Evolutionary conservation across 2,797 vertebrate species (phyloP).

Genomic region (Ptychobarbus kaznakovi): DNA sequence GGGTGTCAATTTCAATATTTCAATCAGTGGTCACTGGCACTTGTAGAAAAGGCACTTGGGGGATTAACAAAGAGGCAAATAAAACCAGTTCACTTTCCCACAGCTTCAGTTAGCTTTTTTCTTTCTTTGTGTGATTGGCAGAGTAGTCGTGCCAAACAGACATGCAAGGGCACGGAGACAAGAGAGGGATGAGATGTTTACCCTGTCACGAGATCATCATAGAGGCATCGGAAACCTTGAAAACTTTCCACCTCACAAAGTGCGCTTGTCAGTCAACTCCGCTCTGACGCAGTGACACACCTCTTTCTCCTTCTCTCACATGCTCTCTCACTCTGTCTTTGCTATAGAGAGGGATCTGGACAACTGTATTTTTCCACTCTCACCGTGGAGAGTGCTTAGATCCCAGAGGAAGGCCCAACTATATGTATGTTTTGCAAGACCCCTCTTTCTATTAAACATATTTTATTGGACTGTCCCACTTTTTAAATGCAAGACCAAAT

Average conservation of each 20-base stretch:
- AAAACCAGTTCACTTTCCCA: constrained; percentile 1
- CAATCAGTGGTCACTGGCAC: constrained; percentile 1
- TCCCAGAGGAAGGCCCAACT: not conserved
- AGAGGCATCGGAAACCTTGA: constrained; percentile 33
- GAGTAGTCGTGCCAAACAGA: not conserved
- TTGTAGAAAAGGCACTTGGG: not conserved
- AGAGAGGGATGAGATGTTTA: not conserved
- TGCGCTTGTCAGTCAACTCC: constrained; percentile 29
- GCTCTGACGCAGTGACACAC: constrained; percentile 50
- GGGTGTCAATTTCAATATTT: not conserved
- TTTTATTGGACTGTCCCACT: not conserved
- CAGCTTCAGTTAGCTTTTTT: not conserved
- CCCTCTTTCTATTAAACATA: not conserved
- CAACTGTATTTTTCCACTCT: constrained; percentile 73
- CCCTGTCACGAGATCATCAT: constrained; percentile 29
- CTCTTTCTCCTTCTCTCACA: constrained; percentile 49
- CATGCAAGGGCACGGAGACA: not conserved
- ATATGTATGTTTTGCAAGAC: not conserved
- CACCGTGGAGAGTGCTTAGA: constrained; percentile 24
- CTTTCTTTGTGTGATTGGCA: not conserved
- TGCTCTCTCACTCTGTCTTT: constrained; percentile 35
- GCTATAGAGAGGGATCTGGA: not conserved
- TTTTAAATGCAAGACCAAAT: not conserved
- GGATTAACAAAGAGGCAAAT: not conserved
- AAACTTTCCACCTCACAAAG: constrained; percentile 34